Base-by-base conservation (phyloP, 2,888 invertebrate genomes). In the Cenopis cana region DNA sequence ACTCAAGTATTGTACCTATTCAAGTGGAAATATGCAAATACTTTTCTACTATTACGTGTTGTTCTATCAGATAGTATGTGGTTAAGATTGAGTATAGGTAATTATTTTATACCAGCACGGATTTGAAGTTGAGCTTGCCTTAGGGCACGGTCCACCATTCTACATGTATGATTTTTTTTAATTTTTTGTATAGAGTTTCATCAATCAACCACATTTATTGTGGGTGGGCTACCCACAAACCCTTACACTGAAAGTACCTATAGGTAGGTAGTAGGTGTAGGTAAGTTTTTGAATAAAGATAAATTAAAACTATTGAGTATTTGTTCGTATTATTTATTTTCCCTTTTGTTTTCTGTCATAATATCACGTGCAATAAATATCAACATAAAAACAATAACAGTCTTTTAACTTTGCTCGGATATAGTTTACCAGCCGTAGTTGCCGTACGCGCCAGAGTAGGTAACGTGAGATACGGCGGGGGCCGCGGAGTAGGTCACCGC, bases 401-500 rank as follows among this genome's bases (percentile, higher is more conserved):
- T 71, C 49, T 55, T 59, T 71, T 6, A 4, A 54, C 6, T 36
- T 62, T 9, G 24, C 55, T 56, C 17, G 11, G 49, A 69, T 74
- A 69, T 74, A 65, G 52, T 74, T 82, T 77, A 88, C 80, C 83
- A 89, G 72, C 81, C 84, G 73, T 87, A 85, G 57, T 75, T 77
- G 2, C 82, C 81, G 55, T 85, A 95, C 59, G 94, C 90, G 67
- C 95, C 95, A 68, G 93, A 92, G 85, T 95, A 95, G 75, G 90
- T 90, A 75, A 94, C 94, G 81, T 94, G 94, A 73, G 95, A 94
- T 20, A 95, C 94, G 73, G 89, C 89, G 61, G 93, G 90, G 65
- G 94, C 93, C 64, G 95, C 94, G 52, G 91, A 90, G 82, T 94
- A 93, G 65, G 89, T 80, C 64, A 94, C 82, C 73, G 89, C 88